A percentile compares a stretch with the other conserved stretches of the same genome.
Conservation (phyloP, 2,888 invertebrate species). For the Latheticus oryzae region DNA sequence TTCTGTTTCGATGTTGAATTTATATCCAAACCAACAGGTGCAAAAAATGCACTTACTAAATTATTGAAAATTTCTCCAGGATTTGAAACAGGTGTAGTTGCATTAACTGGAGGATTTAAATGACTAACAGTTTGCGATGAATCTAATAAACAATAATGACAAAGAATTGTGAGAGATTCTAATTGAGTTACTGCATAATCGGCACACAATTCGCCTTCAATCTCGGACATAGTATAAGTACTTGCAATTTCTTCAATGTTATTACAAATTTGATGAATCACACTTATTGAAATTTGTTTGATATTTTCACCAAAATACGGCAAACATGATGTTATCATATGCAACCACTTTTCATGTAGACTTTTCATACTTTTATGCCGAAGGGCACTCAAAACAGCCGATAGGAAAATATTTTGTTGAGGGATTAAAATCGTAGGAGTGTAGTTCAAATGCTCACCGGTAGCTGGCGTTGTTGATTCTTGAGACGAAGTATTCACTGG, state of each 20-base stretch:
- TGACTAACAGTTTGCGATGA: conserved; percentile 65
- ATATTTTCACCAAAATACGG: conserved; percentile 84
- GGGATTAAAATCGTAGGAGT: conserved; percentile 75
- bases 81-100: conserved; percentile 69
- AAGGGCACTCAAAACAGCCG: conserved; percentile 81
- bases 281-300: conserved; percentile 80
- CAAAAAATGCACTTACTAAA: conserved; percentile 83
- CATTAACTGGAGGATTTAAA: conserved; percentile 57
- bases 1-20: conserved; percentile 60
- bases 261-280: conserved; percentile 82
- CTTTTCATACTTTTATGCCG: conserved; percentile 77
- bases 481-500: conserved; percentile 44
- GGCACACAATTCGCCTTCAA: conserved; percentile 71
- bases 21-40: conserved; percentile 67
- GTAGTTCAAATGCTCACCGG: conserved; percentile 69
- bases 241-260: conserved; percentile 75
- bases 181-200: conserved; percentile 84
- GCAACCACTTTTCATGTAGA: conserved; percentile 86
- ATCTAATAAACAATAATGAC: conserved; percentile 84
- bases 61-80: conserved; percentile 83
- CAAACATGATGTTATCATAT: conserved; percentile 81
- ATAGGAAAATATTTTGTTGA: conserved; percentile 86
- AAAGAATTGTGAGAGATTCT: conserved; percentile 81
- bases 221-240: conserved; percentile 57
- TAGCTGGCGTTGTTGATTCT: conserved; percentile 54